Evolutionary conservation across 2,113 vertebrate genomes (phyloP).

Genomic region (Halcyon malimbica): DNA sequence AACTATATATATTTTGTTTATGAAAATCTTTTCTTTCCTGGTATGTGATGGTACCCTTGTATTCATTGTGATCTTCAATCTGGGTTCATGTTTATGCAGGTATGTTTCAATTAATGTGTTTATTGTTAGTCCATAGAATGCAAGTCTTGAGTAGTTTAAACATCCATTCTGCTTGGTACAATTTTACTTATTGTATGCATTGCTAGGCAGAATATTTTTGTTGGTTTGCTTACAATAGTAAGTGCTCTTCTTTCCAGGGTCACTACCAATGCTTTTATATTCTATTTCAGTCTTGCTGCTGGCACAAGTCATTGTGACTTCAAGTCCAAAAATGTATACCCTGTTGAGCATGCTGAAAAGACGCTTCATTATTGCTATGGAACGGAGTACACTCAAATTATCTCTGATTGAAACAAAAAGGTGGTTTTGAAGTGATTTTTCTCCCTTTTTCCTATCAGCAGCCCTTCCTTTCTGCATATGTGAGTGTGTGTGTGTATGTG

Average conservation of each 20-base stretch:
- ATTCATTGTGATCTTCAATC: not conserved
- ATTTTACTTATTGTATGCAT: not conserved
- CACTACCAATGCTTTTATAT: constrained; percentile 9
- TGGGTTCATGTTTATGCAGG: not conserved
- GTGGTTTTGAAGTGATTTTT: not conserved
- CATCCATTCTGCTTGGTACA: not conserved
- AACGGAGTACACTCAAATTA: not conserved
- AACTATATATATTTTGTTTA: not conserved
- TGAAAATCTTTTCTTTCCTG: not conserved
- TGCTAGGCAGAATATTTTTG: not conserved
- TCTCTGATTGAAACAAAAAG: not conserved
- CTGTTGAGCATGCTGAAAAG: constrained; percentile 2
- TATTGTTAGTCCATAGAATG: not conserved
- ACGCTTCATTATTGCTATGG: not conserved
- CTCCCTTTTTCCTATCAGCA: not conserved
- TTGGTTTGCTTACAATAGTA: not conserved
- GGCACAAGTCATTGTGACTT: not conserved
- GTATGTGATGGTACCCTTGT: not conserved
- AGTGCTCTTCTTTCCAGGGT: not conserved
- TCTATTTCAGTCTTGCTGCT: constrained; percentile 4
- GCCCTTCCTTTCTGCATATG: not conserved
- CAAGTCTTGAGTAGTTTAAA: not conserved
- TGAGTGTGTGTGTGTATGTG: not conserved
- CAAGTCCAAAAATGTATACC: not conserved
- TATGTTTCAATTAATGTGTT: constrained; percentile 23